These are phyloP conservation scores for Drosophila erecta DNA, from an alignment of 1,140 invertebrate species.

Conservation along the genomic window DNA sequence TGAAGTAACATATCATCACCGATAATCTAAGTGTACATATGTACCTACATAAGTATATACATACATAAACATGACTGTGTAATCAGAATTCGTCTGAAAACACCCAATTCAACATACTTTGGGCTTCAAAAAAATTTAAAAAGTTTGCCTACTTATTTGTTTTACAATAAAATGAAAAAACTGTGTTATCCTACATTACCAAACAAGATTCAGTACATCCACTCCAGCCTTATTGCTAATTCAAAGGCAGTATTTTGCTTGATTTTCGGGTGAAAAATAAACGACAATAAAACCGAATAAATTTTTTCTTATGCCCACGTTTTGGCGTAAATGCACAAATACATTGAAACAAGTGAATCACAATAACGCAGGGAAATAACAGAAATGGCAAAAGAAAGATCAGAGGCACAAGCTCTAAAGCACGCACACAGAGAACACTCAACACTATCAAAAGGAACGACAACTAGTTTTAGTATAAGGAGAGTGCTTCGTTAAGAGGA, in stretches of 20 bases:
- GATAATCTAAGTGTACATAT: too few relatives aligned
- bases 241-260: too few relatives aligned
- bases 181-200: background rate
- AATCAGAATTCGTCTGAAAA: too few relatives aligned
- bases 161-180: slow-evolving; percentile 9
- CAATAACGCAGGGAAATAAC: slow-evolving; percentile 26
- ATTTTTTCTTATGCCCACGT: background rate
- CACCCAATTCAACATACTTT: too few relatives aligned
- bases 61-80: too few relatives aligned
- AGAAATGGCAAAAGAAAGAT: slow-evolving; percentile 33
- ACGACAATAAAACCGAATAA: background rate
- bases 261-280: background rate
- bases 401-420: slow-evolving; percentile 19
- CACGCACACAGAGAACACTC: slow-evolving; percentile 2
- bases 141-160: slow-evolving; percentile 51
- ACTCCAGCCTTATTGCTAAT: background rate
- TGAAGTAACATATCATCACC: too few relatives aligned
- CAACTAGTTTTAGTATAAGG: slow-evolving; percentile 31
- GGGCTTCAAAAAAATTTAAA: background rate
- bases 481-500: background rate
- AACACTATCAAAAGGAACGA: background rate
- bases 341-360: slow-evolving; percentile 7
- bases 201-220: background rate
- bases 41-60: too few relatives aligned
- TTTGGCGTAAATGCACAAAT: slow-evolving; percentile 3